Base-by-base conservation (phyloP, 2,888 invertebrate species). In the Tinea trinotella region DNA sequence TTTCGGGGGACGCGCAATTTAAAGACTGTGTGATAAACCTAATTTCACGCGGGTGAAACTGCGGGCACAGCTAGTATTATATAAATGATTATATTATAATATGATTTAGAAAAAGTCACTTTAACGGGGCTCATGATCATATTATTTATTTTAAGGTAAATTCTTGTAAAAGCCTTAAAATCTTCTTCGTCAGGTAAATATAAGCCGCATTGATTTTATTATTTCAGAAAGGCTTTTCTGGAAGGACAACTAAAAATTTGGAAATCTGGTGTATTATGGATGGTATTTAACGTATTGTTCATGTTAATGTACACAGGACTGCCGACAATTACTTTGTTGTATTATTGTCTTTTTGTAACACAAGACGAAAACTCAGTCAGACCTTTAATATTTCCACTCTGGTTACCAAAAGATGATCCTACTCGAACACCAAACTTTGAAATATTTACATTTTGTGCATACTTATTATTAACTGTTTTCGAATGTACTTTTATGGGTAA, bases 341-440 rank as follows among this genome's bases (percentile, higher is more conserved):
- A 71, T 56, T 68, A 73, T 54, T 66, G 65, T 52, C 57, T 78
- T 7, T 65, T 79, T 22, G 67, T 61, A 1, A 70, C 70, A 0
- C 63, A 67, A 5, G 63, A 71, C 46, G 78, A 74, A 55, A 55
- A 73, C 54, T 67, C 56, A 10, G 56, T 59, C 1, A 65, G 77
- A 22, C 81, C 80, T 0, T 57, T 81, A 1, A 62, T 68, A 1
- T 78, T 76, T 53, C 75, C 78, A 0, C 57, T 77, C 57, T 79
- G 78, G 78, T 60, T 81, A 1, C 78, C 80, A 0, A 18, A 67
- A 7, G 76, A 76, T 30, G 78, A 79, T 53, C 68, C 75, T 0
- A 71, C 75, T 57, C 63, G 70, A 18, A 68, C 76, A 6, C 81
- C 81, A 0, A 72, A 71, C 55, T 81, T 78, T 56, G 81, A 81